Evolutionary conservation across 2,113 vertebrate species (phyloP).

Genomic region (Leucoraja erinaceus): DNA sequence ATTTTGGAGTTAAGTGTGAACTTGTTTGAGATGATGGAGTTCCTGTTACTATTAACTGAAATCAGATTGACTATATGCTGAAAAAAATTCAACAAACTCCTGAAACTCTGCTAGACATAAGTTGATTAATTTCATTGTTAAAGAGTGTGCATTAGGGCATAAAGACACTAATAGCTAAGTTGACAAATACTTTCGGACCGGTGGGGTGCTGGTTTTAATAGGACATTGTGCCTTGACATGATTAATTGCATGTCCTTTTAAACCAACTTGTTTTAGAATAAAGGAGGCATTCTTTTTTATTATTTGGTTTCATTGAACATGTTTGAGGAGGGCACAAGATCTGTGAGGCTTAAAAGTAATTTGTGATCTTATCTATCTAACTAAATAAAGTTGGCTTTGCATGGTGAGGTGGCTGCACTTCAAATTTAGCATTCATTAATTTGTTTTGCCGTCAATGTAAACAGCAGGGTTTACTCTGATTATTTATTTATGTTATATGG

Average conservation of each 20-base stretch:
- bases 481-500: constrained; percentile 21
- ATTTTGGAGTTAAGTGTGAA: background rate
- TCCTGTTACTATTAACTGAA: background rate
- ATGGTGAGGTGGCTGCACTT: constrained; percentile 21
- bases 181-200: constrained; percentile 34
- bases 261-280: constrained; percentile 22
- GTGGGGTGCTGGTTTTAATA: constrained; percentile 33
- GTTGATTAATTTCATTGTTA: constrained; percentile 30
- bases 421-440: constrained; percentile 28
- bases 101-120: constrained; percentile 1
- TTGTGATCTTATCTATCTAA: constrained; percentile 37
- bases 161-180: constrained; percentile 34
- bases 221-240: constrained; percentile 25
- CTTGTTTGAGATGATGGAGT: background rate
- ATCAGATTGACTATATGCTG: background rate
- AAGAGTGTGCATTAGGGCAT: constrained; percentile 34
- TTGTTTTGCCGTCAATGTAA: constrained; percentile 22
- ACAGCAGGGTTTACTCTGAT: constrained; percentile 31
- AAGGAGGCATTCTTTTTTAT: constrained; percentile 29
- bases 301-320: constrained; percentile 35
- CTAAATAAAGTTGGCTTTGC: constrained; percentile 35
- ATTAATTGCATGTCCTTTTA: constrained; percentile 28
- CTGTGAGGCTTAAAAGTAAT: constrained; percentile 17
- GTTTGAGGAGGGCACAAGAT: constrained; percentile 30
- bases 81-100: background rate